A percentile compares a stretch with the other conserved stretches of the same genome.
These are phyloP conservation scores for Exocentrus adspersus DNA, from an alignment of 2,888 invertebrate species.

Conservation along the genomic window DNA sequence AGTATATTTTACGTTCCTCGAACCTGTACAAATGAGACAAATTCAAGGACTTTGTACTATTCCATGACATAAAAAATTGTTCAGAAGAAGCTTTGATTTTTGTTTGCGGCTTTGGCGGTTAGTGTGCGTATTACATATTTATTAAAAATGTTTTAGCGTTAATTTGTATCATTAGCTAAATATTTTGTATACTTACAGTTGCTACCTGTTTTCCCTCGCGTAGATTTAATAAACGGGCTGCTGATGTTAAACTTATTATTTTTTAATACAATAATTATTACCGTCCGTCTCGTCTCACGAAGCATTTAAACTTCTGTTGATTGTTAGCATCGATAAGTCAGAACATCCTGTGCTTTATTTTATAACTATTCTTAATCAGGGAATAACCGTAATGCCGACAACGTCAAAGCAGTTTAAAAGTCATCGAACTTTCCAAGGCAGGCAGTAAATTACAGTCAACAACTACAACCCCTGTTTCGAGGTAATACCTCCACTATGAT, in stretches of 20 bases:
- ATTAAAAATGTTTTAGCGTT: no score
- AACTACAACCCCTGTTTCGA: constrained; percentile 19
- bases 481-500: constrained; percentile 4
- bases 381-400: constrained; percentile 2
- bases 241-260: no score
- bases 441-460: constrained; percentile 11
- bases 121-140: no score
- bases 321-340: not conserved
- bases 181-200: no score
- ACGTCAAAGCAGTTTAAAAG: constrained; percentile 4
- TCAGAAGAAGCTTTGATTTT: not conserved
- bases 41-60: not conserved
- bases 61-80: not conserved
- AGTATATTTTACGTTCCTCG: not conserved
- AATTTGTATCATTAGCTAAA: no score
- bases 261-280: not conserved
- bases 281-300: not conserved
- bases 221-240: no score
- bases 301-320: not conserved
- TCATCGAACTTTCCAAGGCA: constrained; percentile 15
- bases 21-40: not conserved
- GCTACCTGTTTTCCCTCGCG: no score
- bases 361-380: not conserved
- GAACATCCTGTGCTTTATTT: not conserved
- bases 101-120: not conserved